Conservation (phyloP, 2,113 vertebrate species). For the Micronycteris hirsuta region DNA sequence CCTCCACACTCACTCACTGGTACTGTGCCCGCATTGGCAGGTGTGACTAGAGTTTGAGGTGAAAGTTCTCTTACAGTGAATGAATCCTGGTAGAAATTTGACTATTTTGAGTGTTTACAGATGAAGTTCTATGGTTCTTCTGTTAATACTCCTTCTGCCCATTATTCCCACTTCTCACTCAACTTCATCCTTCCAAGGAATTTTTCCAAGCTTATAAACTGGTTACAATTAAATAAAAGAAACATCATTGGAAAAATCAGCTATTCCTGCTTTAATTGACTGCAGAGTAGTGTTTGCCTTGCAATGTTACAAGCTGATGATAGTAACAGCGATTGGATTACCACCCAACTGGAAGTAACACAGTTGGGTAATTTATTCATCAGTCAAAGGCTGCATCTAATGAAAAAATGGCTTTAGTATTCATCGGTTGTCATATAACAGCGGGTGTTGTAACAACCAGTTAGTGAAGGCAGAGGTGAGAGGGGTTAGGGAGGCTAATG, state of each 20-base stretch:
- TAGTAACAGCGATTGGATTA: constrained; percentile 23
- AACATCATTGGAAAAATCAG: constrained; percentile 25
- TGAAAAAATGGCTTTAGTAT: constrained; percentile 10
- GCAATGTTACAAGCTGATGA: constrained; percentile 6
- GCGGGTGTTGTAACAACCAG: not conserved
- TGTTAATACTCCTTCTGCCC: not conserved
- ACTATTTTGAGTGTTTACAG: not conserved
- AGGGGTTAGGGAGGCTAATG: not conserved
- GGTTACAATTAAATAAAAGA: not conserved
- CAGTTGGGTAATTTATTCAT: constrained; percentile 53
- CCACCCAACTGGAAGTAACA: constrained; percentile 63
- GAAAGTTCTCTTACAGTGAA: not conserved
- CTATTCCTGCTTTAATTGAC: not conserved
- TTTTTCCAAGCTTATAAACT: not conserved
- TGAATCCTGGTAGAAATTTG: not conserved
- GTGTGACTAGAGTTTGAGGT: not conserved
- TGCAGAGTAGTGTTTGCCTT: constrained; percentile 27
- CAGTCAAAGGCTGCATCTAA: constrained; percentile 37
- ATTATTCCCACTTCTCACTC: not conserved
- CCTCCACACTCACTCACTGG: not conserved
- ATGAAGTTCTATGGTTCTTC: not conserved
- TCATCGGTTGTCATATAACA: constrained; percentile 57
- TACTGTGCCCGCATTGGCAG: not conserved
- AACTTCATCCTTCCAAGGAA: not conserved
- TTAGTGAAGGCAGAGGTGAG: not conserved